These are phyloP conservation scores for Emmelina monodactyla DNA, from an alignment of 2,888 invertebrate genomes.

Conservation along the genomic window DNA sequence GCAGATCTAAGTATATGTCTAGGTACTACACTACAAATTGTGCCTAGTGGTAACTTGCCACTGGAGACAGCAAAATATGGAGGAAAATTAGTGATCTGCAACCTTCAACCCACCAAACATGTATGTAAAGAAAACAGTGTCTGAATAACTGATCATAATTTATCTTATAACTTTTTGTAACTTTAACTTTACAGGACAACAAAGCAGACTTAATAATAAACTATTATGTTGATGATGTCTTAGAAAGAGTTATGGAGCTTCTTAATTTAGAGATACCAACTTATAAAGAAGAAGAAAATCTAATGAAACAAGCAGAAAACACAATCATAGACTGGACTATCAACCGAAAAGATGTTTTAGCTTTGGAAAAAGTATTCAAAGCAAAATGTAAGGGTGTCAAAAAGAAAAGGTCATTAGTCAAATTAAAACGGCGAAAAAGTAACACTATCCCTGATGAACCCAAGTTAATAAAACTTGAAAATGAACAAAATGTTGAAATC, in stretches of 20 bases:
- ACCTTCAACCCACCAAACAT: slow-evolving; percentile 97
- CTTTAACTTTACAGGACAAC: slow-evolving; percentile 82
- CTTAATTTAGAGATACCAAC: slow-evolving; percentile 77
- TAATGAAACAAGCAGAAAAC: slow-evolving; percentile 62
- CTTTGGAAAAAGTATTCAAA: slow-evolving; percentile 68
- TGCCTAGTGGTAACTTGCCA: slow-evolving; percentile 95
- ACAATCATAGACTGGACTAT: slow-evolving; percentile 78
- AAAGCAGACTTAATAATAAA: slow-evolving; percentile 90
- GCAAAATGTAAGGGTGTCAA: slow-evolving; percentile 53
- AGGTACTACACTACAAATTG: slow-evolving; percentile 97
- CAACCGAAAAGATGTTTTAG: slow-evolving; percentile 62
- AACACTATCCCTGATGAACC: too few species aligned
- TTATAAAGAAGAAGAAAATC: slow-evolving; percentile 72
- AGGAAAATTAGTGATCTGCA: slow-evolving; percentile 91
- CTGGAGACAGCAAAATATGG: slow-evolving; percentile 83
- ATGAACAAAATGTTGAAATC: slow-evolving; percentile 20
- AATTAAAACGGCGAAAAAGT: too few species aligned
- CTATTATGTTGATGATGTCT: slow-evolving; percentile 86
- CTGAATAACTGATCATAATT: too few species aligned
- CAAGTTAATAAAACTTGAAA: slow-evolving; percentile 7
- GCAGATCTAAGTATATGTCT: slow-evolving; percentile 93
- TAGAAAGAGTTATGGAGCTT: slow-evolving; percentile 76
- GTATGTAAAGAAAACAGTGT: slow-evolving; percentile 73
- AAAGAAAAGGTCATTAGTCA: slow-evolving; percentile 44
- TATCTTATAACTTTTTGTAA: slow-evolving; percentile 6